phyloP scores from a whole-genome alignment of 2,797 vertebrate species.

The Martes flavigula region DNA sequence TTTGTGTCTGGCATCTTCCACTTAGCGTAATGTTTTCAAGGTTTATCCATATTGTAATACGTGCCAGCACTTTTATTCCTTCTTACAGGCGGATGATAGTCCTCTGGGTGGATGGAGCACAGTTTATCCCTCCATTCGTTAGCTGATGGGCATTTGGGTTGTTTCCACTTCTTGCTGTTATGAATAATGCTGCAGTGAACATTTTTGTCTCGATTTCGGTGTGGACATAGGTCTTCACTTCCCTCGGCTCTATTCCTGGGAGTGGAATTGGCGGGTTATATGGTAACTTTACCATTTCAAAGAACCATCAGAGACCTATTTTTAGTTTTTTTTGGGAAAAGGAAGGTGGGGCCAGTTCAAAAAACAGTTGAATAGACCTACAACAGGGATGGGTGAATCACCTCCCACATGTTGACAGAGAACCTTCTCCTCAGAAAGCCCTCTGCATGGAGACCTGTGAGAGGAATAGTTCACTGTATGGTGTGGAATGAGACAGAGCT shows the following conservation, averaged over 20 bases:
- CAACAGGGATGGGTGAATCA: not conserved
- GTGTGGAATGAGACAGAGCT: not conserved
- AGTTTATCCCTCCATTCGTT: not conserved
- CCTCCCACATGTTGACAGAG: not conserved
- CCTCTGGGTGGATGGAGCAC: not conserved
- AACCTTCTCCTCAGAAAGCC: not conserved
- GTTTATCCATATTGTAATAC: rapidly evolving
- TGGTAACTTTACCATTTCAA: not conserved
- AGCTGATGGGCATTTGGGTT: not conserved
- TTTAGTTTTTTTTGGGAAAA: not conserved
- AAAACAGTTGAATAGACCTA: not conserved
- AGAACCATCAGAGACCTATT: not conserved
- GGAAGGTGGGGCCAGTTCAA: not conserved
- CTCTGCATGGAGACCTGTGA: not conserved
- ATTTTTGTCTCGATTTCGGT: not conserved
- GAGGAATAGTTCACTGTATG: not conserved
- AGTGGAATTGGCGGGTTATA: not conserved
- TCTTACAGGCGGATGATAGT: not conserved
- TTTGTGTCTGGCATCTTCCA: not conserved
- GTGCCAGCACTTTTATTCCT: not conserved
- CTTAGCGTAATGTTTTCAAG: not conserved
- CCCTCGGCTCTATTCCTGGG: not conserved
- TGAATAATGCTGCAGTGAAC: not conserved
- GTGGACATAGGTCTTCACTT: not conserved
- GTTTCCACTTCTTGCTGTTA: not conserved